Base-by-base conservation (phyloP, 2,113 vertebrate species). In the Lophotis ruficrista region DNA sequence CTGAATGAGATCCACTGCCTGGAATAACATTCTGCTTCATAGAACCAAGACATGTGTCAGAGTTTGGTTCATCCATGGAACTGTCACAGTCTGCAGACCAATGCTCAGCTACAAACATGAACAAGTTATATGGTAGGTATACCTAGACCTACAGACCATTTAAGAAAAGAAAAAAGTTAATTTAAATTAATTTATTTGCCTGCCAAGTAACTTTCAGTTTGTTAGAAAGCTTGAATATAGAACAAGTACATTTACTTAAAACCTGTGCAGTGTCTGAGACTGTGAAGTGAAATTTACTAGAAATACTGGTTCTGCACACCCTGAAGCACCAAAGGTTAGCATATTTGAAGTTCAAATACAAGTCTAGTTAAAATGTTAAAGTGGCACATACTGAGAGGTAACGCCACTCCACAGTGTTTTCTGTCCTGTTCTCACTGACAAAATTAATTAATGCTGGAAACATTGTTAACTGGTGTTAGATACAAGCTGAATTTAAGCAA, bases 371-470 rank as follows among this genome's bases (percentile, higher is more conserved):
- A 75, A 61, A 45, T 7, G 15, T 27, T 47, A 22, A 65, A 83
- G 22, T 18, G 64, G 72, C 30, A 60, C 0, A 3, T 57, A 56
- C 17, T 61, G 43, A 53, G 24, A n/a, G 9, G 6, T n/a, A 90
- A 61, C 0, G 0, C 8, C 41, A 21, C 25, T 88, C 23, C 38
- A 38, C 27, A 78, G 18, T 6, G 15, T 12, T 6, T 75, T 77
- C 20, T 65, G 28, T 70, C 12, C 38, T 78, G 14, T 62, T 66
- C 31, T 71, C 14, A 33, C 3, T 79, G 27, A 35, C 38, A 81
- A 78, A 22, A 50, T 10, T 50, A 53, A 72, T n/a, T 73, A 64
- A 56, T 12, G 16, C 53, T 79, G 43, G 51, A 75, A 91, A 76
- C 21, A 37, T 17, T 30, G 22, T 83, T 75, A 62, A 66, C 5